These are phyloP conservation scores for Gymnocheta viridis DNA, from an alignment of 2,888 invertebrate genomes.

Conservation along the genomic window DNA sequence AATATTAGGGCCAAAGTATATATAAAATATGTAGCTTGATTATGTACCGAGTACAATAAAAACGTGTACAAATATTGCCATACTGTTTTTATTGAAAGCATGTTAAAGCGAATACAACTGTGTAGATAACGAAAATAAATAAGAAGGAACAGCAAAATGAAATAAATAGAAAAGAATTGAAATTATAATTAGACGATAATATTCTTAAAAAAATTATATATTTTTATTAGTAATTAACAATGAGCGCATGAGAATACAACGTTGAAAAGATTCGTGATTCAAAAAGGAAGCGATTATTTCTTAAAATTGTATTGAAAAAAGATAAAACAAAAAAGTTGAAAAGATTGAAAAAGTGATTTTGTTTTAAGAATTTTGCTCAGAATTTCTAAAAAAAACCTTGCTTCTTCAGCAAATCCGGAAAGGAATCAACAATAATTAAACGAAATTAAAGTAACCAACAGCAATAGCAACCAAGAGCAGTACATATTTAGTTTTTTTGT, in stretches of 20 bases:
- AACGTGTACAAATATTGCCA: constrained; percentile 15
- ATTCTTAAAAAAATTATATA: constrained; percentile 56
- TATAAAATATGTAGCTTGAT: no score
- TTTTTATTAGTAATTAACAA: constrained; percentile 61
- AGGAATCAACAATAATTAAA: constrained; percentile 18
- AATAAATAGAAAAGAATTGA: constrained; percentile 52
- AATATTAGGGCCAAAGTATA: no score
- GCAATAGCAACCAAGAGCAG: constrained; percentile 12
- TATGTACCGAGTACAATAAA: not conserved
- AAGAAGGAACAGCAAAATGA: not conserved
- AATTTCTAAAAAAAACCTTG: constrained; percentile 36
- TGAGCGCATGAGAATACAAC: constrained; percentile 68
- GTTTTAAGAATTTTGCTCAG: constrained; percentile 42
- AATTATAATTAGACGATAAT: constrained; percentile 43
- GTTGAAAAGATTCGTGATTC: constrained; percentile 66
- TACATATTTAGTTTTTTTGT: constrained; percentile 47
- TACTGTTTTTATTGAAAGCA: not conserved
- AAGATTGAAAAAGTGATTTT: constrained; percentile 33
- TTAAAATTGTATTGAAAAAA: constrained; percentile 48
- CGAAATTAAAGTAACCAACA: constrained; percentile 38
- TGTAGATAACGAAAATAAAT: not conserved
- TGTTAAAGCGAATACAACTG: constrained; percentile 1
- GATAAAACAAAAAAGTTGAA: constrained; percentile 21
- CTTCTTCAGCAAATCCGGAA: constrained; percentile 37
- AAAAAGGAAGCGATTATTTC: constrained; percentile 61